Conservation (phyloP, 2,888 invertebrate species). For the Ichneumoninae sp. region DNA sequence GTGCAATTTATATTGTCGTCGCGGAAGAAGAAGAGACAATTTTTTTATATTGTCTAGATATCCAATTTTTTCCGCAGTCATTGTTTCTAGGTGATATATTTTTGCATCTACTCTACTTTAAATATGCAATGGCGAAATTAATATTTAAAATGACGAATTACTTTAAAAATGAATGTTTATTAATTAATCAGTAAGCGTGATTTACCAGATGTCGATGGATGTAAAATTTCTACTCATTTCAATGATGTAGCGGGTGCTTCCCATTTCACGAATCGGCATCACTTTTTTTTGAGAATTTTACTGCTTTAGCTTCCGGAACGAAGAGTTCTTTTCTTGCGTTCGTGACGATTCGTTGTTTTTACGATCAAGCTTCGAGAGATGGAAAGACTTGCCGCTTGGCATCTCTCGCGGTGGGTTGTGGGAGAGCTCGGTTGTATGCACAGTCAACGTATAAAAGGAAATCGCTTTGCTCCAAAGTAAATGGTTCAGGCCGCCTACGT, state of each 20-base stretch:
- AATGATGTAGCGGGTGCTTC: conserved; percentile 17
- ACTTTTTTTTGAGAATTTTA: conserved; percentile 18
- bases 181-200: not conserved
- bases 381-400: conserved; percentile 22
- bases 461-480: conserved; percentile 80
- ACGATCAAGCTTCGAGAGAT: conserved; percentile 21
- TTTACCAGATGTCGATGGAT: not conserved
- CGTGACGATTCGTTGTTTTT: conserved; percentile 38
- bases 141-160: not conserved
- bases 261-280: conserved; percentile 5
- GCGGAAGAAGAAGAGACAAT: not conserved
- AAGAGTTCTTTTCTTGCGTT: conserved; percentile 2
- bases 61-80: no score
- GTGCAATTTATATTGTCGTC: not conserved
- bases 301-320: conserved; percentile 34
- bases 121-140: no score
- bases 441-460: conserved; percentile 78
- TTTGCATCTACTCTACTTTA: no score
- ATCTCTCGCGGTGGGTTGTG: conserved; percentile 69
- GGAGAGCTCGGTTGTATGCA: conserved; percentile 69
- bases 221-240: not conserved
- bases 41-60: not conserved
- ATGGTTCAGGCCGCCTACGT: conserved; percentile 75
- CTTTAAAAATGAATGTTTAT: not conserved
- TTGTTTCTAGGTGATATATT: no score